phyloP scores from a whole-genome alignment of 2,888 invertebrate species.

The Atrina japonica region DNA sequence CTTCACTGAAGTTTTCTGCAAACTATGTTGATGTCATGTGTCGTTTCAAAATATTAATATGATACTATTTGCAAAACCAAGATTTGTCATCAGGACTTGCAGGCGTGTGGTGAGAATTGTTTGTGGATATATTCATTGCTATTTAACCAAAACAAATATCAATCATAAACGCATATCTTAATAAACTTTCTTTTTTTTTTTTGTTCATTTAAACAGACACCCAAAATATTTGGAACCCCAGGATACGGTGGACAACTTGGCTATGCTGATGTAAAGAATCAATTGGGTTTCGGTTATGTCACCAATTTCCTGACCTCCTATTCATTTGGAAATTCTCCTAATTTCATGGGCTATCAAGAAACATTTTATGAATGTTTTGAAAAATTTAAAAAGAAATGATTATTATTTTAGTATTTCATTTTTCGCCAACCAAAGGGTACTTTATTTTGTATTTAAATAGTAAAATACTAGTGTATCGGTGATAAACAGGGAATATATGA shows the following conservation, averaged over 20 bases:
- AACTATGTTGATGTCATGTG: no score
- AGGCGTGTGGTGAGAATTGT: not conserved
- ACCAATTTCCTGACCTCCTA: conserved; percentile 71
- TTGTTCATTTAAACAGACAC: conserved; percentile 46
- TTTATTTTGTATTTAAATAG: no score
- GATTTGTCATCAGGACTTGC: no score
- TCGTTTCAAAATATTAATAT: no score
- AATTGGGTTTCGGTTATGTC: conserved; percentile 78
- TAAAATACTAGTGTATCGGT: no score
- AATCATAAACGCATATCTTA: not conserved
- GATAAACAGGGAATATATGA: no score
- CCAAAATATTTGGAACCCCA: conserved; percentile 70
- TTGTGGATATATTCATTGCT: not conserved
- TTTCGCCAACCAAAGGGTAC: no score
- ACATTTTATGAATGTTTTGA: conserved; percentile 51
- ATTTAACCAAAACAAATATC: not conserved
- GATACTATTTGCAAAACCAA: no score
- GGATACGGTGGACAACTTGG: conserved; percentile 80
- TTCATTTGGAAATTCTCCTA: conserved; percentile 49
- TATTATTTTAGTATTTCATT: no score
- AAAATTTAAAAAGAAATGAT: conserved; percentile 37
- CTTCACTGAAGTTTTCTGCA: no score
- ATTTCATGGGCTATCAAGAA: conserved; percentile 47
- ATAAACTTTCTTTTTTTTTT: conserved; percentile 19
- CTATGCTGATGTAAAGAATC: conserved; percentile 73